These are phyloP conservation scores for Muscina levida DNA, from an alignment of 2,888 invertebrate genomes.

Conservation along the genomic window DNA sequence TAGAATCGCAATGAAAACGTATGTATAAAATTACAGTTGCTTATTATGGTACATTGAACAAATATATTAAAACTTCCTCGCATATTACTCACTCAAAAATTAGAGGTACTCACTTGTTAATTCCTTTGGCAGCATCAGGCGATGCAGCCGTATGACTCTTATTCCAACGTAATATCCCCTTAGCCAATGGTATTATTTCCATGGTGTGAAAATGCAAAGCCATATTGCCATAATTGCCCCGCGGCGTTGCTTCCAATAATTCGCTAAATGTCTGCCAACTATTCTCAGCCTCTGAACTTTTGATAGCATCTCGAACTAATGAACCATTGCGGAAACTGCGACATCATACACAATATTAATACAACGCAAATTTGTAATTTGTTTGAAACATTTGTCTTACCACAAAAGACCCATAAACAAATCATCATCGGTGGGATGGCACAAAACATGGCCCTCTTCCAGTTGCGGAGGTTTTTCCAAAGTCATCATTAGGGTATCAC, in stretches of 20 bases:
- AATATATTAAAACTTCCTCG: no score
- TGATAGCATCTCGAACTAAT: constrained; percentile 89
- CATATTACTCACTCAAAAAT: no score
- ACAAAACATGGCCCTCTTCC: constrained; percentile 91
- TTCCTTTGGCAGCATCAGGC: constrained; percentile 73
- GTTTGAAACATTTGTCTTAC: constrained; percentile 80
- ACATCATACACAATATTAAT: constrained; percentile 1
- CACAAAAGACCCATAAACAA: constrained; percentile 95
- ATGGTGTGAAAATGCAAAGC: constrained; percentile 80
- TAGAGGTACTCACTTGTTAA: constrained; percentile 75
- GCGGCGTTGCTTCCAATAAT: constrained; percentile 88
- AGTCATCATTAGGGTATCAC: constrained; percentile 94
- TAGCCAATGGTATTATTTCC: constrained; percentile 85
- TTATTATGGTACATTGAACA: no score
- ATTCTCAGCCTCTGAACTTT: constrained; percentile 87
- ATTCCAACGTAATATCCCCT: constrained; percentile 85
- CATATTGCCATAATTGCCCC: constrained; percentile 96
- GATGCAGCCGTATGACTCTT: constrained; percentile 81
- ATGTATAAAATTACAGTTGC: no score
- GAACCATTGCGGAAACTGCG: constrained; percentile 95
- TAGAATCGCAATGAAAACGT: no score
- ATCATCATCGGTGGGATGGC: constrained; percentile 89
- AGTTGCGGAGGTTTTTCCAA: constrained; percentile 85
- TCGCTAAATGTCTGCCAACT: constrained; percentile 93
- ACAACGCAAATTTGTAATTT: no score